A percentile compares a stretch with the other conserved stretches of the same genome.
These are phyloP conservation scores for Melangyna quadrimaculata DNA, from an alignment of 2,888 invertebrate species.

Conservation along the genomic window DNA sequence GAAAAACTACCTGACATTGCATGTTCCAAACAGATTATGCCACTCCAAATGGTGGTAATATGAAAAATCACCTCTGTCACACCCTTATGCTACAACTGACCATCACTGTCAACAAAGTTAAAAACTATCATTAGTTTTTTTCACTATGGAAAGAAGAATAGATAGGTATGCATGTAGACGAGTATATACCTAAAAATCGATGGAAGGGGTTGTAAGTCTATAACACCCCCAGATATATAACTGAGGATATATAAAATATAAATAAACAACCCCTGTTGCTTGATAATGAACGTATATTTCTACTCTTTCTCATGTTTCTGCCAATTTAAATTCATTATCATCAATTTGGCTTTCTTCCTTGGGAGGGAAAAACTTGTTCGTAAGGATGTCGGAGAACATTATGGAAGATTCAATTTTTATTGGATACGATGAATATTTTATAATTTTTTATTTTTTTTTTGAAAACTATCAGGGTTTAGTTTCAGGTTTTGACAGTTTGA, in stretches of 20 bases:
- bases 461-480: neutral
- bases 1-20: constrained; percentile 55
- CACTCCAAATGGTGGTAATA: constrained; percentile 60
- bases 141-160: neutral
- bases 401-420: neutral
- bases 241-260: neutral
- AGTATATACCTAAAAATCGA: too few species aligned
- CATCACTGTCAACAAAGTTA: constrained; percentile 65
- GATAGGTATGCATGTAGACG: too few species aligned
- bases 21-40: constrained; percentile 61
- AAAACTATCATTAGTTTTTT: constrained; percentile 66
- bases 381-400: neutral
- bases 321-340: constrained; percentile 23
- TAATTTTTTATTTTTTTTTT: neutral
- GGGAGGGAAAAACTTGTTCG: neutral
- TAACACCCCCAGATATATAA: neutral
- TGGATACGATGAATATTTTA: neutral
- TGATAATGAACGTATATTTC: neutral
- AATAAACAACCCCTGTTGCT: constrained; percentile 24
- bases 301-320: neutral
- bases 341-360: neutral
- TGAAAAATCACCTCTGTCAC: constrained; percentile 69
- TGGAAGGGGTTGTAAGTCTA: constrained; percentile 4
- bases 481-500: neutral
- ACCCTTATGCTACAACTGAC: constrained; percentile 63